Evolutionary conservation across 2,113 vertebrate genomes (phyloP).

Genomic region (Pycnonotus jocosus): DNA sequence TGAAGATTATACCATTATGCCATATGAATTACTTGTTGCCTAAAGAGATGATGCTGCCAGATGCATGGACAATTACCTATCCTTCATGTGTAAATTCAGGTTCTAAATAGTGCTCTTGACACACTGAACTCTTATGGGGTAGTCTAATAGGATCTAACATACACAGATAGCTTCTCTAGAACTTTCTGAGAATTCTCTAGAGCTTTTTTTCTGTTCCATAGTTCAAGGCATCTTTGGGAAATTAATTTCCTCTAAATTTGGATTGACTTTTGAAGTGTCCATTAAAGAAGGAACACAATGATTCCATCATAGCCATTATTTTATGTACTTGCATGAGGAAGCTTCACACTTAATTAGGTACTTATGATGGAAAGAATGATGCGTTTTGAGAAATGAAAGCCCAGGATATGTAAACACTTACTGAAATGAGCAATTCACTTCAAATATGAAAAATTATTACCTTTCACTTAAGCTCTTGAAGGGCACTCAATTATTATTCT

Average conservation of each 20-base stretch:
- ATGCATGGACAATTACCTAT: background rate
- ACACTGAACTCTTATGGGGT: background rate
- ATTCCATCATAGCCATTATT: background rate
- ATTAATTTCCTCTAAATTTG: background rate
- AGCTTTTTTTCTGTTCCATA: background rate
- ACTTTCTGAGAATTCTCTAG: background rate
- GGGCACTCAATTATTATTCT: background rate
- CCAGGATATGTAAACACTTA: background rate
- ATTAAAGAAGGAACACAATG: background rate
- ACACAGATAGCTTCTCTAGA: background rate
- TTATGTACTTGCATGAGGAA: background rate
- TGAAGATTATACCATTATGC: background rate
- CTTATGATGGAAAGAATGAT: background rate
- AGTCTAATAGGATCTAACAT: background rate
- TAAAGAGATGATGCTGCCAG: background rate
- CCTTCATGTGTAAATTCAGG: background rate
- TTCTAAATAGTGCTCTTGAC: background rate
- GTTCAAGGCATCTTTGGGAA: background rate
- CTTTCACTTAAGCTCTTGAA: background rate
- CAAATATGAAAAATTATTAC: background rate
- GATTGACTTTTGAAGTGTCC: background rate
- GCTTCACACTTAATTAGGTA: background rate
- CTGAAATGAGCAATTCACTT: background rate
- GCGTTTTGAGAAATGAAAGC: background rate
- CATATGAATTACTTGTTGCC: background rate